These are phyloP conservation scores for Melipona quadrifasciata DNA, from an alignment of 1,140 invertebrate genomes.

Conservation along the genomic window DNA sequence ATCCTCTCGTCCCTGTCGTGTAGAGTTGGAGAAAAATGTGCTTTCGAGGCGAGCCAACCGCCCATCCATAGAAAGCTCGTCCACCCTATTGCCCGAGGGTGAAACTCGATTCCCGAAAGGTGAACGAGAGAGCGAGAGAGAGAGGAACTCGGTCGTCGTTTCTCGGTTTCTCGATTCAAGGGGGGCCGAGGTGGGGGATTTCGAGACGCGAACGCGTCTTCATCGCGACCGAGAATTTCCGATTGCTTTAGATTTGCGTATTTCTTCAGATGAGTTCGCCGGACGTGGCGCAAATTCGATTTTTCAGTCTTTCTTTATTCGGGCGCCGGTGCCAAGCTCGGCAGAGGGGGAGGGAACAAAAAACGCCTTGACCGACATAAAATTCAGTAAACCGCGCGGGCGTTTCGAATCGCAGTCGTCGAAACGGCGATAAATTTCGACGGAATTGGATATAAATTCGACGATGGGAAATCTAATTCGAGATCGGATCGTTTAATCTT, in stretches of 20 bases:
- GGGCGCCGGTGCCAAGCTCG: too few relatives aligned
- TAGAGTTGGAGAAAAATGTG: slow-evolving; percentile 61
- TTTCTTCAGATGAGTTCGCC: slow-evolving; percentile 8
- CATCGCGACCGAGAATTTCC: slow-evolving; percentile 25
- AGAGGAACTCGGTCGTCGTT: slow-evolving; percentile 10
- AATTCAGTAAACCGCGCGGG: slow-evolving; percentile 8
- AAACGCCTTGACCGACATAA: background rate
- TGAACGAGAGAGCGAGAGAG: background rate
- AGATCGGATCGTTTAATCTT: background rate
- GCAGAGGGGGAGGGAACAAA: background rate
- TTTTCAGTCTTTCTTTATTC: background rate
- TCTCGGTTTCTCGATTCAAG: slow-evolving; percentile 18
- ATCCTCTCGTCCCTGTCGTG: slow-evolving; percentile 47
- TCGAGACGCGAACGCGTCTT: slow-evolving; percentile 31
- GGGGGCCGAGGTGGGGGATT: slow-evolving; percentile 2
- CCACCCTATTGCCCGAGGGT: slow-evolving; percentile 43
- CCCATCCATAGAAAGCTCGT: slow-evolving; percentile 55
- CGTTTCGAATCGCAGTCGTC: background rate
- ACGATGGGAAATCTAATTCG: slow-evolving; percentile 2
- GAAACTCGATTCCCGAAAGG: slow-evolving; percentile 54
- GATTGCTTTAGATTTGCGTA: slow-evolving; percentile 28
- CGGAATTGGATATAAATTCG: background rate
- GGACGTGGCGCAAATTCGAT: slow-evolving; percentile 12
- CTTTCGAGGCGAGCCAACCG: slow-evolving; percentile 60
- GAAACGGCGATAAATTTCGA: background rate